Base-by-base conservation (phyloP, 2,888 invertebrate genomes). In the Drosophila quasianomalipes region DNA sequence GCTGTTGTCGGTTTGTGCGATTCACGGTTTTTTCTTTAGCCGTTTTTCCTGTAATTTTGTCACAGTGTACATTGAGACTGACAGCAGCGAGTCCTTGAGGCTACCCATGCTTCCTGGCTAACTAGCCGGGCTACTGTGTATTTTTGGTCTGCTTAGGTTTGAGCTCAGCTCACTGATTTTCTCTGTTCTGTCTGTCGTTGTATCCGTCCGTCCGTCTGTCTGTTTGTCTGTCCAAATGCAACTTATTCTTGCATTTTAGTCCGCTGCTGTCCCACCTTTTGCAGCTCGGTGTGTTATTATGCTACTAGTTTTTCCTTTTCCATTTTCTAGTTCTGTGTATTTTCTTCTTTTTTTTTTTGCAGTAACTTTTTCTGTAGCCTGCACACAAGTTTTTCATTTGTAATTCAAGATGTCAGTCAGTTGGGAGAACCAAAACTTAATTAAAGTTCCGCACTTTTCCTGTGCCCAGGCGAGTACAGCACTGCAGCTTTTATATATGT, bases 371-470 rank as follows among this genome's bases (percentile, higher is more conserved):
- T 69, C 83, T 83, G 65, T 85, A 67, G 82, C 76, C 79, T 79
- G 87, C 91, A 88, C 87, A 85, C 90, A 89, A 91, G 91, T 91
- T 91, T 91, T 91, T 91, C 87, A 85, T 91, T 89, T 92, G 90
- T 89, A 91, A 90, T 91, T 92, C 91, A 88, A 91, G 91, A 90
- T 92, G 91, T 91, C 91, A 92, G 91, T 91, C 92, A 91, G 90
- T 83, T 91, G 92, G 89, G 91, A 90, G 86, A 89, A 90, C 89
- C 89, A 91, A 84, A 91, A 91, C 91, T 91, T 92, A 91, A 91
- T 91, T 92, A 91, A 91, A 91, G 91, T 91, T 91, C 85, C 85
- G 90, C 85, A 89, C 89, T 85, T 86, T 85, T 82, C 74, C 82
- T 70, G 75, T 89, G 63, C 68, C 80, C 74, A 51, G 54, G 52